phyloP scores from a whole-genome alignment of 2,113 vertebrate genomes.

The Catharus minimus region DNA sequence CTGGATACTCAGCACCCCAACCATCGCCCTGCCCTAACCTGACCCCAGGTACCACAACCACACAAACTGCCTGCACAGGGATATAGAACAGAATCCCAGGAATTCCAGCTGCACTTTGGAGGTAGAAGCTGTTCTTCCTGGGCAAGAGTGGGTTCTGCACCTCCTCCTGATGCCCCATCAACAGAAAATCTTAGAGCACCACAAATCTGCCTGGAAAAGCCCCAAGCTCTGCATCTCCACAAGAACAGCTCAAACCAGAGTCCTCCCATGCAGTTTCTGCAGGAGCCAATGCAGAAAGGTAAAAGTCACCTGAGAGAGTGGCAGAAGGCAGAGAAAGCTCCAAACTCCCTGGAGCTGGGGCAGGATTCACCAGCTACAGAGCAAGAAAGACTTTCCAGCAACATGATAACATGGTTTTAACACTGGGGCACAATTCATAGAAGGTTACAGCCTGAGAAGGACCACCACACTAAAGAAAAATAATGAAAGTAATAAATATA shows the following conservation, averaged over 20 bases:
- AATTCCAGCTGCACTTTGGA: background rate
- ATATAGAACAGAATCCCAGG: background rate
- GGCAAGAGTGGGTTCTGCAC: background rate
- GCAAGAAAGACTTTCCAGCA: background rate
- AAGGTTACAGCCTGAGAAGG: background rate
- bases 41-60: background rate
- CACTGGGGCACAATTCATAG: background rate
- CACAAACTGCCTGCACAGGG: background rate
- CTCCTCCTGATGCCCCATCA: background rate
- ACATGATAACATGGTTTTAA: background rate
- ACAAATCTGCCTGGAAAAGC: background rate
- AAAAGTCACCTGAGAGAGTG: background rate
- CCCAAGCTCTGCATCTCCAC: background rate
- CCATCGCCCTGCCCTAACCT: background rate
- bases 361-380: background rate
- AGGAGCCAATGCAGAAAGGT: background rate
- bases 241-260: background rate
- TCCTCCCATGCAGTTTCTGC: background rate
- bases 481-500: background rate
- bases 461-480: background rate
- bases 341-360: accelerated
- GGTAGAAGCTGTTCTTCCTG: background rate
- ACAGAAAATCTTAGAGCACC: background rate
- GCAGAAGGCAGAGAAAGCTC: background rate
- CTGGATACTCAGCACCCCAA: background rate